A percentile compares a stretch with the other conserved stretches of the same genome.
These are phyloP conservation scores for Pachyrhynchus sulphureomaculatus DNA, from an alignment of 1,140 invertebrate species.

Conservation along the genomic window DNA sequence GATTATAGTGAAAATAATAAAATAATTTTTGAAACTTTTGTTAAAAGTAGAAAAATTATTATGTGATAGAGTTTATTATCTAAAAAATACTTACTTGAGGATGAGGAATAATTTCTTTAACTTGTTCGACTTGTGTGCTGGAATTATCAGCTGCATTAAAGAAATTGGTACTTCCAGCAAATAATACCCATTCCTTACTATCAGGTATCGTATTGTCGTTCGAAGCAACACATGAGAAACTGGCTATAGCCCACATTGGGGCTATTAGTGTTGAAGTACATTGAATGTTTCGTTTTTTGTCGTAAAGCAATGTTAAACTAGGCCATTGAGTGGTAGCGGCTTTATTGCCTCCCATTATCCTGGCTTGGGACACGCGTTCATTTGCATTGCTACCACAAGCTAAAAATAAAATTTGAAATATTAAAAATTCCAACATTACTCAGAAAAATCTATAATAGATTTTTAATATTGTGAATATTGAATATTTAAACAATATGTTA, in stretches of 20 bases:
- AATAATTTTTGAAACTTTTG: too few relatives aligned
- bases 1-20: too few relatives aligned
- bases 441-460: too few relatives aligned
- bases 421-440: too few relatives aligned
- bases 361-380: slow-evolving; percentile 48
- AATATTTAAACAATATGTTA: too few relatives aligned
- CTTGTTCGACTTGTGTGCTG: slow-evolving; percentile 43
- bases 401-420: slow-evolving; percentile 31
- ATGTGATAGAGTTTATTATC: too few relatives aligned
- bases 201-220: slow-evolving; percentile 12
- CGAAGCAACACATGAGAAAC: slow-evolving; percentile 57
- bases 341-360: slow-evolving; percentile 55
- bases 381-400: slow-evolving; percentile 54
- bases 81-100: slow-evolving; percentile 47
- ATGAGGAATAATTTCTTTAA: slow-evolving; percentile 58
- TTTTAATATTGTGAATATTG: too few relatives aligned
- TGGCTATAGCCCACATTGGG: slow-evolving; percentile 59
- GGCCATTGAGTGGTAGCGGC: slow-evolving; percentile 58
- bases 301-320: slow-evolving; percentile 58
- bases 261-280: slow-evolving; percentile 62
- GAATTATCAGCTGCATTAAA: slow-evolving; percentile 42
- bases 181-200: slow-evolving; percentile 51
- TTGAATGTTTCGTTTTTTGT: slow-evolving; percentile 55
- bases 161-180: slow-evolving; percentile 52
- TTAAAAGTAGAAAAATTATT: too few relatives aligned